Evolutionary conservation across 2,113 vertebrate species (phyloP).

Genomic region (Oophaga pumilio): DNA sequence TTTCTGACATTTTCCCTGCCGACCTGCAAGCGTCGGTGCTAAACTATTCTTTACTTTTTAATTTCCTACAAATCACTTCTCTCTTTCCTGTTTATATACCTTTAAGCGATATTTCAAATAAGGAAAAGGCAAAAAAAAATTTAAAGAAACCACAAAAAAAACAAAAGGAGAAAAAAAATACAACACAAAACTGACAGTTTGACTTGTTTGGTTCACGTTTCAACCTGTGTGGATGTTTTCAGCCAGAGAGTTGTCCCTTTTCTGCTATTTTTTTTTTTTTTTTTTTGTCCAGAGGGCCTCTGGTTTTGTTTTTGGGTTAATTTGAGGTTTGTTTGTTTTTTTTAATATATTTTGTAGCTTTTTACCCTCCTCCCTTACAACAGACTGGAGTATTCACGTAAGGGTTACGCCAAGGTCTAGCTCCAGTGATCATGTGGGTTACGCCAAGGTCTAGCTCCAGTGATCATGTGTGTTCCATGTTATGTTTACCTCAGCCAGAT

Average conservation of each 20-base stretch:
- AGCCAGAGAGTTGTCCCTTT: background rate
- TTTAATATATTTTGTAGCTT: conserved; percentile 54
- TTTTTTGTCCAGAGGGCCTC: background rate
- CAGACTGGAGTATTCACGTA: conserved; percentile 21
- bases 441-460: conserved; percentile 71
- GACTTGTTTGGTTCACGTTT: conserved; percentile 6
- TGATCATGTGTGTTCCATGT: conserved; percentile 67
- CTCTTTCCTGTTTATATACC: conserved; percentile 35
- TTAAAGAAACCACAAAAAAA: background rate
- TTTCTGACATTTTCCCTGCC: conserved; percentile 70
- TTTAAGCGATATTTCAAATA: conserved; percentile 57
- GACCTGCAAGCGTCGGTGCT: conserved; percentile 68
- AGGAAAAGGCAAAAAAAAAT: conserved; percentile 29
- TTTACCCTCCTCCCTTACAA: conserved; percentile 56
- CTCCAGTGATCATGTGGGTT: conserved; percentile 67
- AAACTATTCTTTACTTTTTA: conserved; percentile 62
- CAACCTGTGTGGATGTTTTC: background rate
- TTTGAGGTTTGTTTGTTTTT: conserved; percentile 15
- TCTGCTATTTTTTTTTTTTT: conserved; percentile 56
- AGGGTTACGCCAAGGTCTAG: conserved; percentile 69
- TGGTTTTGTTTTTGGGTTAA: conserved; percentile 56
- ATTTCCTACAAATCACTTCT: conserved; percentile 21
- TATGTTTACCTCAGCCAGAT: conserved; percentile 41
- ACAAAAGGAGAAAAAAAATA: conserved; percentile 56
- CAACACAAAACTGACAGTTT: background rate